Evolutionary conservation across 2,888 invertebrate species (phyloP), one percentile per base, ranked within the genome.

Genomic region (Scaptomyza flava): DNA sequence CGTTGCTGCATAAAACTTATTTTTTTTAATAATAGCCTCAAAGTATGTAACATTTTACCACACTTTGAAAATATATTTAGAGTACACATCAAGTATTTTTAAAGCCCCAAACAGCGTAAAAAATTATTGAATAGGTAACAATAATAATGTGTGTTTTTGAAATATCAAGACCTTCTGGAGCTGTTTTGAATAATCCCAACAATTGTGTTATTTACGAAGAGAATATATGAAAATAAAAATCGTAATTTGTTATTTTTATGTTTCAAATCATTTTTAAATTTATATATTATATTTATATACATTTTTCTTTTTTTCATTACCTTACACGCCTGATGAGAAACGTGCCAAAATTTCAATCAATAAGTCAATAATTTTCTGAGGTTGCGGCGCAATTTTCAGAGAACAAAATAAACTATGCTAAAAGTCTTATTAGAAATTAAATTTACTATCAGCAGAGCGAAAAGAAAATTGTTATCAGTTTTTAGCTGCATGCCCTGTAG

Each of bases 321-420:
- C 17, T 17, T 34, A 23, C 4, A 27, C 14, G 34, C 47, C 48
- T 47, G 43, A 23, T 30, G 47, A 56, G 6, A 66, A 75, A 67
- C 73, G 75, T 74, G 75, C 54, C 43, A 11, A 58, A 66, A 38
- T 31, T 57, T 12, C 33, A 42, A 66, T 45, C 34, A 69, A 52
- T 64, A 51, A 54, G n/a, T 62, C 56, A 62, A 62, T 59, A 42
- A 53, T 41, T 60, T 43, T 1, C 2, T 42, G 3, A 9, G 58
- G 14, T 59, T 74, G 59, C 65, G 61, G 41, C 75, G 73, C 52
- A 74, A 62, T 73, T 74, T 62, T 27, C 17, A 45, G 43, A 9
- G 27, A 45, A 36, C 20, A 33, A 38, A 47, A 50, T 36, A 9
- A 34, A 53, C n/a, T 33, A 46, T 45, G 51, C 41, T 45, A 17